A percentile compares a stretch with the other conserved stretches of the same genome.
phyloP scores from a whole-genome alignment of 2,888 invertebrate genomes.

The Synanthedon andrenaeformis region DNA sequence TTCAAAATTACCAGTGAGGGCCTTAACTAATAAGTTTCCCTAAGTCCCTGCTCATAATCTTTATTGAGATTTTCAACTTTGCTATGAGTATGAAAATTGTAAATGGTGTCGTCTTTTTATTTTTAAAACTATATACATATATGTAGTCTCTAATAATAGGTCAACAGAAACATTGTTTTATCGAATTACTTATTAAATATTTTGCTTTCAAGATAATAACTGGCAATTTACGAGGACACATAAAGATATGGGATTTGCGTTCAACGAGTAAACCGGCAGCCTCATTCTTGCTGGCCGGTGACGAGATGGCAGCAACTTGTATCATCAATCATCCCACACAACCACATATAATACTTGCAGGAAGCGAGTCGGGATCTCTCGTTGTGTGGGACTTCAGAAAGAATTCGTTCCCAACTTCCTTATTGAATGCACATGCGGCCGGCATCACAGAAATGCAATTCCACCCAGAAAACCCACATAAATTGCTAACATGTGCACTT shows the following conservation, averaged over 20 bases:
- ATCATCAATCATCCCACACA: conserved; percentile 89
- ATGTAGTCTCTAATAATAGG: too few relatives aligned
- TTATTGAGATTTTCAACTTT: too few relatives aligned
- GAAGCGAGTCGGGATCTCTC: conserved; percentile 87
- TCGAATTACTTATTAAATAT: too few relatives aligned
- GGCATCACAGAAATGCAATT: conserved; percentile 88
- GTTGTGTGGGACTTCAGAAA: conserved; percentile 92
- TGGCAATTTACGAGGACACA: conserved; percentile 88
- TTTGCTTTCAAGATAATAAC: conserved; percentile 74
- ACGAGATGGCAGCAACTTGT: conserved; percentile 79
- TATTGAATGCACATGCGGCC: conserved; percentile 81
- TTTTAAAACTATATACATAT: too few relatives aligned
- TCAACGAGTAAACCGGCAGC: conserved; percentile 73
- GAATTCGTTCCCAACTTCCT: conserved; percentile 83
- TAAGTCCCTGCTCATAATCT: too few relatives aligned
- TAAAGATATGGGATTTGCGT: conserved; percentile 90
- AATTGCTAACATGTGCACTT: conserved; percentile 83
- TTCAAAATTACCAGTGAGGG: neutral
- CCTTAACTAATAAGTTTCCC: neutral
- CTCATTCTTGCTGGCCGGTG: conserved; percentile 81
- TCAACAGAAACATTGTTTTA: too few relatives aligned
- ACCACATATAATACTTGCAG: conserved; percentile 84
- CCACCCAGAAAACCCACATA: conserved; percentile 87
- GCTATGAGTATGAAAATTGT: too few relatives aligned
- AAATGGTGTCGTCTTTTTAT: too few relatives aligned